A percentile compares a stretch with the other conserved stretches of the same genome.
Evolutionary conservation across 2,797 vertebrate species (phyloP).

Genomic region (Balearica regulorum): DNA sequence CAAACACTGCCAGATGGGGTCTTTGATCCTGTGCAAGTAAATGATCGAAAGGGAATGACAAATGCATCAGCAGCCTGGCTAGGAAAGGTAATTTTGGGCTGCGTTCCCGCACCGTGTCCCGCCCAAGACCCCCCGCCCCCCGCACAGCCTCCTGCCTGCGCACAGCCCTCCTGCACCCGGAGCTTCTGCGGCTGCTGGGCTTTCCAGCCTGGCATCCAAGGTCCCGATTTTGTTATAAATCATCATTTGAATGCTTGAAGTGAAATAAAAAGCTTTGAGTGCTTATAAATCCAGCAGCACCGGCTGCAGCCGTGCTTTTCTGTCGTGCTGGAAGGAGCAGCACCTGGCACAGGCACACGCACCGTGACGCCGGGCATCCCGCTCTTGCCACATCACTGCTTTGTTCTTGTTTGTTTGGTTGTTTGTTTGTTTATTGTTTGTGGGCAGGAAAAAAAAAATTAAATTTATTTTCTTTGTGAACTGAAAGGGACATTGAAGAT

Average conservation of each 20-base stretch:
- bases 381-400: not conserved
- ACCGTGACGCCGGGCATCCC: accelerated
- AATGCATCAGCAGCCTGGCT: not conserved
- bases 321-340: not conserved
- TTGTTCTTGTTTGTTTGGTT: not conserved
- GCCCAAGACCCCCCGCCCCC: accelerated
- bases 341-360: not conserved
- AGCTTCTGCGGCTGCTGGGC: not conserved
- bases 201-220: not conserved
- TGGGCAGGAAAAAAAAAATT: not conserved
- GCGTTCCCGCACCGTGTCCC: accelerated
- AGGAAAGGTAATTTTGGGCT: not conserved
- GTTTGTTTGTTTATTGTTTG: not conserved
- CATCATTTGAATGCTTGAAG: not conserved
- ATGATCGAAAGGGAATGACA: not conserved
- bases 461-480: not conserved
- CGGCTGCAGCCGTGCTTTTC: not conserved
- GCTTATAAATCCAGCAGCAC: not conserved
- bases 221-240: not conserved
- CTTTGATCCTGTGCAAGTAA: not conserved
- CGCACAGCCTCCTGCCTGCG: not conserved
- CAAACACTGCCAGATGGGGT: not conserved
- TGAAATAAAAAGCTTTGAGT: not conserved
- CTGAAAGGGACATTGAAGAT: not conserved
- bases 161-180: not conserved